Base-by-base conservation (phyloP, 2,113 vertebrate genomes). In the Panthera tigris region DNA sequence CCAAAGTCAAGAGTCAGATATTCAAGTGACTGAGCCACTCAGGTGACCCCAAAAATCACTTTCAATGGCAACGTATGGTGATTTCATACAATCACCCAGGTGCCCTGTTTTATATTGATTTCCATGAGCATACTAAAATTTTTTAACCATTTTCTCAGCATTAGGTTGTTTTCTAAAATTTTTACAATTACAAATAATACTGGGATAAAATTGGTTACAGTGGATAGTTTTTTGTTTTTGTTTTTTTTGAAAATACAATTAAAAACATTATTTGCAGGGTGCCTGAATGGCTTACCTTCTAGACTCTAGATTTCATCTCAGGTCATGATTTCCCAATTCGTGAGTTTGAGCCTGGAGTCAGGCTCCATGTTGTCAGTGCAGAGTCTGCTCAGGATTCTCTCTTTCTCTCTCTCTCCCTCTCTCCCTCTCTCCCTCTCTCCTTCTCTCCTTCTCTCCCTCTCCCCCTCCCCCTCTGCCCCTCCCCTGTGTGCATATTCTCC, bases 181-280 rank as follows among this genome's bases (percentile, higher is more conserved):
- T 87, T 95, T 79, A 52, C 63, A 33, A 41, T 66, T 86, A 57
- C 29, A 82, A 57, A 61, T 94, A 86, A 81, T 90, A 80, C 36
- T 55, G 7, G 16, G 41, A 68, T 89, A 89, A 92, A 84, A 82
- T 89, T 87, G 48, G 18, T 94, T 96, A 68, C 18, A 74, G 13
- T 39, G 76, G 25, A 39, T 82, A 50, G 86, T 69, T 92, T 25
- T 45, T 45, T 45, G 45, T 45, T 45, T 45, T 9, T 45, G 86
- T 69, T 92, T 25, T 80, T 25, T 92, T 92, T 79, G 23, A 91
- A 69, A 85, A 91, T 69, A 48, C 61, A 78, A 31, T 48, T 33
- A 19, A 41, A 78, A 76, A 27, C 5, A 19, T 73, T 74, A 29
- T 1, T 69, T 76, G 5, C 55, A 57, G 55, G 18, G 18, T 57